A percentile compares a stretch with the other conserved stretches of the same genome.
Conservation (phyloP, 2,888 invertebrate genomes). For the Pammene aurita region DNA sequence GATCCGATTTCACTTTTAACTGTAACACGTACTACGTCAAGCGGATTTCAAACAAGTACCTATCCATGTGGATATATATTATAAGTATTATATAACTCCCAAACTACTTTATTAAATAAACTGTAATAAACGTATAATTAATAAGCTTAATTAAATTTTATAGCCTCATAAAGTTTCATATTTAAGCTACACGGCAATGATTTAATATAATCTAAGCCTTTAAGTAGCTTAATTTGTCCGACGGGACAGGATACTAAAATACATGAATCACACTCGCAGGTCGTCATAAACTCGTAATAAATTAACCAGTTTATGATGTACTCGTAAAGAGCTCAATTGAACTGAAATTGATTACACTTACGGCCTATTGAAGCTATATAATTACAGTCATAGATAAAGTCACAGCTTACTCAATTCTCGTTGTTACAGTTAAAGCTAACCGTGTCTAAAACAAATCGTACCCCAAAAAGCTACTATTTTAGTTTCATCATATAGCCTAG, state of each 20-base stretch:
- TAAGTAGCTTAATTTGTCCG: slow-evolving; percentile 18
- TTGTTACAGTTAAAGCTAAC: neutral
- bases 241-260: slow-evolving; percentile 10
- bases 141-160: slow-evolving; percentile 14
- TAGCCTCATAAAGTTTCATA: slow-evolving; percentile 11
- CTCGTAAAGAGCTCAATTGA: slow-evolving; percentile 24
- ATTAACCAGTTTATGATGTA: slow-evolving; percentile 21
- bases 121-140: slow-evolving; percentile 3
- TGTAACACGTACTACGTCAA: no score
- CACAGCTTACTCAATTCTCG: neutral
- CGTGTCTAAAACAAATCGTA: neutral
- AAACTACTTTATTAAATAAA: neutral
- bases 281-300: slow-evolving; percentile 18
- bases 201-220: slow-evolving; percentile 20
- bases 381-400: no score
- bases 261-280: slow-evolving; percentile 20
- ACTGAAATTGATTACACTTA: neutral
- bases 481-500: neutral
- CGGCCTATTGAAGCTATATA: slow-evolving; percentile 7
- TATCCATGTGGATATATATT: neutral
- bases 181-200: slow-evolving; percentile 1
- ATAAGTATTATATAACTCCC: neutral
- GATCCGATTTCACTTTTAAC: no score
- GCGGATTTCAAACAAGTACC: neutral
- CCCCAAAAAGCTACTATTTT: neutral